Conservation (phyloP, 1,140 invertebrate genomes). For the Patella vulgata region DNA sequence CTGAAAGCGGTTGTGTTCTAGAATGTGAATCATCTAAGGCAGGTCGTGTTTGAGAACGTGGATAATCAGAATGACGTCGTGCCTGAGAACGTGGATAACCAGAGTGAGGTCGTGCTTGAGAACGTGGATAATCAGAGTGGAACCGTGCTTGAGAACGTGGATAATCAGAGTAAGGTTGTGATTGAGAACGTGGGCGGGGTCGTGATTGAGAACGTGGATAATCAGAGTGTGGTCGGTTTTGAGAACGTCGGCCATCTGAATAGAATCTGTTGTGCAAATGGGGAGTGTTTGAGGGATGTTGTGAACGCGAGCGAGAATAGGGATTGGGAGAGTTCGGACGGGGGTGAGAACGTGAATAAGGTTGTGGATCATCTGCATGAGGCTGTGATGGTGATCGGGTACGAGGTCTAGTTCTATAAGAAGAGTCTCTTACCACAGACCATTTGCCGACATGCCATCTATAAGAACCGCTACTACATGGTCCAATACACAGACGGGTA, state of each 20-base stretch:
- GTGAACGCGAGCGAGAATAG: neutral
- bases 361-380: neutral
- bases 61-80: too few relatives aligned
- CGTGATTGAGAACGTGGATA: too few relatives aligned
- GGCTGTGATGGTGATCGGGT: neutral
- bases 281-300: neutral
- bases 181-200: too few relatives aligned
- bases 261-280: neutral
- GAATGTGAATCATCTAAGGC: too few relatives aligned
- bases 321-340: neutral
- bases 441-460: slow-evolving; percentile 72
- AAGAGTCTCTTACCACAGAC: slow-evolving; percentile 70
- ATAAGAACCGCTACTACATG: slow-evolving; percentile 70
- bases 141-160: too few relatives aligned
- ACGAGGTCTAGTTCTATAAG: too few relatives aligned
- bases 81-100: too few relatives aligned
- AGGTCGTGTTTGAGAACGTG: too few relatives aligned
- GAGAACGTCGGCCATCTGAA: neutral
- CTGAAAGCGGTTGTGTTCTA: too few relatives aligned
- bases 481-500: slow-evolving; percentile 69
- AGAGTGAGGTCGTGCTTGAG: too few relatives aligned
- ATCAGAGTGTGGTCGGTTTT: neutral
- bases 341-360: neutral
- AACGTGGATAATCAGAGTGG: too few relatives aligned
- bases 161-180: too few relatives aligned